These are phyloP conservation scores for Tapirus indicus DNA, from an alignment of 2,797 vertebrate genomes.

Conservation along the genomic window DNA sequence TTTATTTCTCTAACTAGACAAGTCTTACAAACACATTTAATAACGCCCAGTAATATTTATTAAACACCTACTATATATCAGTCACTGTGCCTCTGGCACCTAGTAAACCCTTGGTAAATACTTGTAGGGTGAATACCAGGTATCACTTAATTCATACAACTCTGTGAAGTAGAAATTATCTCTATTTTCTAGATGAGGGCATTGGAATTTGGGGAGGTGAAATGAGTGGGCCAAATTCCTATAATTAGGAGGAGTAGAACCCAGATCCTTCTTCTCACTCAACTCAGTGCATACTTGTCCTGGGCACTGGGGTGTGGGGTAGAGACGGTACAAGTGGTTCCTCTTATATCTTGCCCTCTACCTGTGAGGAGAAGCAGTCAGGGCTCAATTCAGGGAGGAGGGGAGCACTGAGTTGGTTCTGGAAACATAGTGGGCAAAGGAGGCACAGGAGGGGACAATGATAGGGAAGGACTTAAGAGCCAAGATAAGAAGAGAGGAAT, in stretches of 20 bases:
- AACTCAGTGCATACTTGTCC: background rate
- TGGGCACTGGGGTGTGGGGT: too few species aligned
- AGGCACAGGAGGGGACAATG: background rate
- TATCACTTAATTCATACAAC: background rate
- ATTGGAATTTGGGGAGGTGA: background rate
- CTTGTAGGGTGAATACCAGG: background rate
- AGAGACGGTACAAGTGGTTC: background rate
- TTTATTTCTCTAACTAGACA: background rate
- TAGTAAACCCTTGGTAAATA: slow-evolving; percentile 19
- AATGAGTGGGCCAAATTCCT: background rate
- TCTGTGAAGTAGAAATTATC: background rate
- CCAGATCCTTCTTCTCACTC: background rate
- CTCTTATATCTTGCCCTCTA: background rate
- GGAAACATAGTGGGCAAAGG: background rate
- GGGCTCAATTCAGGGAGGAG: background rate
- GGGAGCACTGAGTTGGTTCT: background rate
- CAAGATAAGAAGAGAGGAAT: background rate
- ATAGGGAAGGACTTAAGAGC: background rate
- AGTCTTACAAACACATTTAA: slow-evolving; percentile 18
- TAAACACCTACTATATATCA: background rate
- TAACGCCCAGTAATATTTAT: slow-evolving; percentile 23
- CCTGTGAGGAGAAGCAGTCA: background rate
- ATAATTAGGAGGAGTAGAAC: background rate
- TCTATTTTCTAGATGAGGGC: background rate
- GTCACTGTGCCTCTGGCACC: background rate